Evolutionary conservation across 1,140 invertebrate genomes (phyloP).

Genomic region (Aphis gossypii): DNA sequence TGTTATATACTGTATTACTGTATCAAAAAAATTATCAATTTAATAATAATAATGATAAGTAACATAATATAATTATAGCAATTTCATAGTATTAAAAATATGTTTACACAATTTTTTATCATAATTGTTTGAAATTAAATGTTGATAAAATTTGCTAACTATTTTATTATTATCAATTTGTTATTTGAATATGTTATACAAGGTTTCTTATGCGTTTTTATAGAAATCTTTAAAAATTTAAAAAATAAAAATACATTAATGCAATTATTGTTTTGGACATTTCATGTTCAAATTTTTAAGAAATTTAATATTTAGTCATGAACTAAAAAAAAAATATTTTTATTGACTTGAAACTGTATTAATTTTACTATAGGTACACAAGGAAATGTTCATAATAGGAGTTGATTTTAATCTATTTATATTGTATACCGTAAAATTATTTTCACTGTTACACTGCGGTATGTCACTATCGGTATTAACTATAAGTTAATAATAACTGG

Average conservation of each 20-base stretch:
- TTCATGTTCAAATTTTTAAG: neutral
- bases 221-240: neutral
- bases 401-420: neutral
- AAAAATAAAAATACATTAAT: neutral
- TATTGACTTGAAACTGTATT: neutral
- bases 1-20: no score
- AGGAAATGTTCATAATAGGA: neutral
- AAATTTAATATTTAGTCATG: neutral
- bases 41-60: no score
- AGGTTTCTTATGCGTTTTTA: neutral
- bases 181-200: neutral
- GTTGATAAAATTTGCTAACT: neutral
- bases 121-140: no score
- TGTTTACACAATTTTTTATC: no score
- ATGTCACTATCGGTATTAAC: no score
- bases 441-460: no score
- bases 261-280: neutral
- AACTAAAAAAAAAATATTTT: neutral
- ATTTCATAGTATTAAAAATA: no score
- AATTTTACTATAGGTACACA: neutral
- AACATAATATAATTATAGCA: no score
- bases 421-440: no score
- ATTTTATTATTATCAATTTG: neutral
- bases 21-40: no score
- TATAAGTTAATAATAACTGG: no score